Base-by-base conservation (phyloP, 2,113 vertebrate genomes). In the Conger conger region DNA sequence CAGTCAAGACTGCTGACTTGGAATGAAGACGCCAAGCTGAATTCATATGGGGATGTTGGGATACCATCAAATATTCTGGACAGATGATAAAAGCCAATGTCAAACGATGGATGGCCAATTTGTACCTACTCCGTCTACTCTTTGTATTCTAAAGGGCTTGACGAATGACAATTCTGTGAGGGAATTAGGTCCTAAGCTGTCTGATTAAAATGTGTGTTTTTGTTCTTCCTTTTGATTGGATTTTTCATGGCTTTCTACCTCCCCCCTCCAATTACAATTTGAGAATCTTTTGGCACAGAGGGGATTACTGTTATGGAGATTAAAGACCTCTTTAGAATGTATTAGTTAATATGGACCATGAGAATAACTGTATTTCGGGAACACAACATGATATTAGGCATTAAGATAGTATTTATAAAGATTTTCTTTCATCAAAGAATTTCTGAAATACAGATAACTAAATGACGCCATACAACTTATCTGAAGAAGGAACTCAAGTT, bases 151-250 rank as follows among this genome's bases (percentile, higher is more conserved):
- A 83, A 83, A 83, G 35, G 73, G 30, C 82, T 53, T 83, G 73
- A 83, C 82, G 1, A 77, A 78, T 83, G 38, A 78, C n/a, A 77
- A 77, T 78, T 54, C 42, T 83, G 30, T 35, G 73, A 83, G 68
- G 82, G 82, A 83, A 77, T 83, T 83, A 54, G 82, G 82, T 73
- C 18, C 82, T 53, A 53, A 83, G 73, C 73, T 23, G 82, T 37
- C 82, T 50, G 68, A 83, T 78, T 83, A 77, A 83, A 83, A 77
- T 73, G 45, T 73, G 77, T 83, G 82, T 83, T 78, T 83, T 83
- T 83, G 73, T 83, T 78, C 82, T 83, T 77, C 78, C 68, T 77
- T 83, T 83, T 83, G 82, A 83, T 83, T 77, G 82, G 68, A 83
- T 83, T 83, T 54, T 83, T 83, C 73, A 83, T 83, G 82, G 37